Evolutionary conservation across 2,888 invertebrate species (phyloP).

Genomic region (Cheilosia soror): DNA sequence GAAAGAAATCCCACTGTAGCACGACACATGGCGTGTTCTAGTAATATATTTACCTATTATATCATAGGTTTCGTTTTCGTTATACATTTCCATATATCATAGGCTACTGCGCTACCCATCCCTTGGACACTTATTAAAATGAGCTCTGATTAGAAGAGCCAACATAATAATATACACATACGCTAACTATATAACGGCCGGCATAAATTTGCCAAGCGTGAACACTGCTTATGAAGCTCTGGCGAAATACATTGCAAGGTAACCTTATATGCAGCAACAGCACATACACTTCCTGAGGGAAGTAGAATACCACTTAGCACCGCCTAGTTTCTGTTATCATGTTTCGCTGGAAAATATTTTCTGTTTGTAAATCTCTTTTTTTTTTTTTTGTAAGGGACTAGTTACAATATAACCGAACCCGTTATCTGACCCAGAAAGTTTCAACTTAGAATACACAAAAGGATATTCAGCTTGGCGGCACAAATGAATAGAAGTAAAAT

Average conservation of each 20-base stretch:
- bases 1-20: constrained; percentile 22
- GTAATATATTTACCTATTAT: constrained; percentile 46
- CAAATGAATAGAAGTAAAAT: constrained; percentile 51
- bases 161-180: constrained; percentile 9
- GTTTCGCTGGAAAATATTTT: background rate
- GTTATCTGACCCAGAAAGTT: constrained; percentile 23
- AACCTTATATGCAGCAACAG: constrained; percentile 18
- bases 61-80: constrained; percentile 50
- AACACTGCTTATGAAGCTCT: background rate
- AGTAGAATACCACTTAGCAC: constrained; percentile 15
- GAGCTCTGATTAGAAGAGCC: constrained; percentile 52
- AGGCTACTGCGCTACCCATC: constrained; percentile 38
- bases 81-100: constrained; percentile 42
- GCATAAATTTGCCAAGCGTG: background rate
- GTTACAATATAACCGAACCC: background rate
- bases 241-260: constrained; percentile 22
- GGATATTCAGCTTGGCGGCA: constrained; percentile 26
- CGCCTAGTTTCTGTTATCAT: background rate
- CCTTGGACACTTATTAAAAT: constrained; percentile 43
- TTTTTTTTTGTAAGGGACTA: constrained; percentile 1
- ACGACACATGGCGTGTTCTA: constrained; percentile 66
- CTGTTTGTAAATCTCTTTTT: constrained; percentile 1
- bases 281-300: constrained; percentile 16
- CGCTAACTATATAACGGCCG: constrained; percentile 1
- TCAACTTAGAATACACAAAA: constrained; percentile 19